Evolutionary conservation across 2,797 vertebrate species (phyloP), one percentile per base, ranked within the genome.

Genomic region (Pyrrhura leucotis): DNA sequence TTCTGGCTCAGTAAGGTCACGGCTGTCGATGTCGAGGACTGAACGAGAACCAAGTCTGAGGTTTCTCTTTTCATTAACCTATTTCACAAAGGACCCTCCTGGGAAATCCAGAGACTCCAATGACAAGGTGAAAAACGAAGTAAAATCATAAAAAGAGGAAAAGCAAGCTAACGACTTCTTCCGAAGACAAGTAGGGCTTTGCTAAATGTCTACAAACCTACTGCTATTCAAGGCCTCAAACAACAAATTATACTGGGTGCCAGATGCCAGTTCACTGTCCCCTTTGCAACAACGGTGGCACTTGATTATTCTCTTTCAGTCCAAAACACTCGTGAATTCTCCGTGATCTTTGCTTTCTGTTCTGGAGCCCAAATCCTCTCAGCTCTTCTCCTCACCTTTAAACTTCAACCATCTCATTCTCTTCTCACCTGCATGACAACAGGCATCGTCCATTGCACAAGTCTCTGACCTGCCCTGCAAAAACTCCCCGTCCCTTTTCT

Each of bases 1-100:
- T 92, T 89, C 91, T 92, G 86, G 89, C 89, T 96, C 94, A 92
- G 88, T 94, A 96, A 94, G 93, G 92, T 96, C 95, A 97, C 63
- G 31, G 93, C 75, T 91, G 94, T 73, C 12, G 7, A 48, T 86
- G 95, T 50, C 86, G 89, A 93, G 90, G 93, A 92, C 87, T 94
- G 92, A 95, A 94, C 4, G 72, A 96, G 95, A 96, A 96, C 92
- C 89, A 83, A 88, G 81, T 77, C 71, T 93, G 89, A 94, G 88
- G 87, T 69, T 95, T 90, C 90, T 95, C 94, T 93, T 73, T 95
- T 89, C 91, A 94, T 96, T 92, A 88, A 96, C 88, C 92, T 95
- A 94, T 79, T 95, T 94, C 85, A 89, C 94, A 90, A 91, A 85
- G 85, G 88, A 92, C 85, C 91, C 94, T 88, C 87, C 76, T 71